phyloP scores from a whole-genome alignment of 2,113 vertebrate genomes.

The Hemichromis elongatus region DNA sequence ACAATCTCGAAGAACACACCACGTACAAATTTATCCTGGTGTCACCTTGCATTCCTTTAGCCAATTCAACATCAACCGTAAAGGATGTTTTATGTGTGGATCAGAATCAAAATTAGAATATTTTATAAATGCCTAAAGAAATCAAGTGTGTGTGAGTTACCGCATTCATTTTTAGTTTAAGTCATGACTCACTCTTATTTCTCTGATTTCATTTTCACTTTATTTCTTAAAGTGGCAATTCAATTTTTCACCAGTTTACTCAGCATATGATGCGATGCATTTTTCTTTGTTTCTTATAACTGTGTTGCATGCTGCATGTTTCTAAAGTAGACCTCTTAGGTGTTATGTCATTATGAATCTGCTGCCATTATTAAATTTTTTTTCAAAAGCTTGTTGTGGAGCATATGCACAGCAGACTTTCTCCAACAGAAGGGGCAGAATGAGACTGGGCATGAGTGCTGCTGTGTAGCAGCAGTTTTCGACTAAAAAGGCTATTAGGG shows the following conservation, averaged over 20 bases:
- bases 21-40: slow-evolving; percentile 1
- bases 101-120: not conserved
- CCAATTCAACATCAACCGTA: not conserved
- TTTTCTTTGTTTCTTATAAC: not conserved
- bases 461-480: not conserved
- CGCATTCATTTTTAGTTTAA: not conserved
- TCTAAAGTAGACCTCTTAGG: not conserved
- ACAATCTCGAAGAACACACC: not conserved
- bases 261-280: not conserved
- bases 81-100: not conserved
- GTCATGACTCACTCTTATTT: not conserved
- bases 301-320: not conserved
- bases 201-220: not conserved
- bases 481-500: slow-evolving; percentile 26
- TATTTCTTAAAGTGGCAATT: not conserved
- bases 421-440: not conserved
- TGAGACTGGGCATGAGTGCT: slow-evolving; percentile 3
- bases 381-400: not conserved
- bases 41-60: slow-evolving; percentile 3
- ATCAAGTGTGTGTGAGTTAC: not conserved
- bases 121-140: not conserved
- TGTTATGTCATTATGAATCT: not conserved
- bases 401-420: not conserved
- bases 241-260: not conserved
- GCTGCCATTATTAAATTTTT: not conserved